Evolutionary conservation across 2,888 invertebrate species (phyloP), one percentile per base, ranked within the genome.

Genomic region (Papilio gigon): DNA sequence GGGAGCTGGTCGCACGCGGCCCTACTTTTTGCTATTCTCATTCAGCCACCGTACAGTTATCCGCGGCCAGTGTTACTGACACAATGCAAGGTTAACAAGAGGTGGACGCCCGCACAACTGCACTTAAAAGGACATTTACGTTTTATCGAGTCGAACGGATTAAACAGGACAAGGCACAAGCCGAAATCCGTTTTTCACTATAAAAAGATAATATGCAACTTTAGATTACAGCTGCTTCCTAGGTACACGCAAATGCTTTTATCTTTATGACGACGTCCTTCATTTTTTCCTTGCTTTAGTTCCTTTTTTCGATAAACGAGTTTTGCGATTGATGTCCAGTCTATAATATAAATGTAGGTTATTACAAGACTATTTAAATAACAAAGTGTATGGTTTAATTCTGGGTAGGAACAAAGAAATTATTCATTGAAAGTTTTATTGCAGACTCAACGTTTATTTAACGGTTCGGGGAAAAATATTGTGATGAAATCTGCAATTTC

Each of bases 21-120:
- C 74, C 78, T 75, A 76, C 74, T 78, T 83, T 82, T 82, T 80
- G 82, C 81, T 80, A 85, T 86, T 85, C 83, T 86, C 83, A 88
- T 88, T 86, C 86, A 86, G 77, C 78, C 79, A 80, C 80, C 84
- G 82, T 84, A 88, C 88, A 86, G 88, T 88, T 90, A 89, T 85
- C 87, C 82, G 78, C 79, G 78, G 77, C 79, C 80, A 82, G 84
- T 87, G 89, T 85, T 86, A 88, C 86, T 89, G 89, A 88, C 89
- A 88, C 88, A 88, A 84, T 83, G 85, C 90, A 90, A 90, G 89
- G 89, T 84, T 87, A 87, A 80, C 73, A 72, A 77, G 84, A 85
- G 89, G 88, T 89, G 78, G 87, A 88, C 81, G 88, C 80, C 88
- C 89, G 85, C 81, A 75, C 79, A 78, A 82, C 79, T 80, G 77